Evolutionary conservation across 64 coral and sea anemone species (phyloP).

Genomic region (Platygyra sinensis): DNA sequence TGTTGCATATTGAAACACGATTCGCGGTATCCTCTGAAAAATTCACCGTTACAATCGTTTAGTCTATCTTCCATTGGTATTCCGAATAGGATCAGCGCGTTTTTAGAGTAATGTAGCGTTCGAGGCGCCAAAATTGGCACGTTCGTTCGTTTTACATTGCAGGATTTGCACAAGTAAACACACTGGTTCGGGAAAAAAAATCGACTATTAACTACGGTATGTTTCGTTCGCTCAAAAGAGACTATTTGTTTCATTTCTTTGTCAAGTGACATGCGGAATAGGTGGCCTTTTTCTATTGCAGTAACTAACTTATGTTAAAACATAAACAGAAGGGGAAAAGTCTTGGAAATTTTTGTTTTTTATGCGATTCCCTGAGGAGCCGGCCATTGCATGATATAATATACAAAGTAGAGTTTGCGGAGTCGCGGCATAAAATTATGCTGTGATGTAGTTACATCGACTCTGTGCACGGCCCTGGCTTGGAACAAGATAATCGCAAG

Average conservation of each 20-base stretch:
- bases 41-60: slow-evolving; percentile 13
- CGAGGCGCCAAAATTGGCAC: slow-evolving; percentile 11
- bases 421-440: background rate
- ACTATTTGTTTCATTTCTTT: background rate
- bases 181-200: slow-evolving; percentile 2
- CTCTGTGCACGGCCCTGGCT: background rate
- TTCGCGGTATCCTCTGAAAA: slow-evolving; percentile 14
- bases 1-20: slow-evolving; percentile 39
- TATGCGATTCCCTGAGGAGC: slow-evolving; percentile 16
- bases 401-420: background rate
- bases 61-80: background rate
- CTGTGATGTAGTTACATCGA: background rate
- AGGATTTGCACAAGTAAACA: slow-evolving; percentile 7
- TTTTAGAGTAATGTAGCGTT: background rate
- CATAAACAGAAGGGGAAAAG: background rate
- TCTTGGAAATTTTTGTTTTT: slow-evolving; percentile 7
- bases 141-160: background rate
- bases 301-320: background rate
- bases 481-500: background rate
- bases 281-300: background rate
- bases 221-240: background rate
- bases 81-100: background rate
- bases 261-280: background rate
- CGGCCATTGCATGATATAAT: background rate
- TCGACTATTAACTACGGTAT: background rate